Conservation (phyloP, 2,113 vertebrate genomes). For the Pogonocichla stellata region DNA sequence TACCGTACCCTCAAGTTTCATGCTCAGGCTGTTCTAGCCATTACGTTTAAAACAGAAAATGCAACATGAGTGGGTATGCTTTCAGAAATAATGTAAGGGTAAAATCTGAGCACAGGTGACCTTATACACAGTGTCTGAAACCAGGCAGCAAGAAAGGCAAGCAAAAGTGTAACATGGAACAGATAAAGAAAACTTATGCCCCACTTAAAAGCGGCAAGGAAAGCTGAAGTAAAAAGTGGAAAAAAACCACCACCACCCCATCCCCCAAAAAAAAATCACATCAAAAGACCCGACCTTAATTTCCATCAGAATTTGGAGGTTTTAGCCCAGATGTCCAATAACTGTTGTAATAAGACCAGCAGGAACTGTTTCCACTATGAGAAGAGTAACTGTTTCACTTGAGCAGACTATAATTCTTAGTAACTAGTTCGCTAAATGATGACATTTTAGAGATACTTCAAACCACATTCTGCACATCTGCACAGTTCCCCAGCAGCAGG, state of each 20-base stretch:
- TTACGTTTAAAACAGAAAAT: not conserved
- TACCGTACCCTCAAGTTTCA: not conserved
- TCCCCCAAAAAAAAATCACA: not conserved
- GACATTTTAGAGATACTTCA: not conserved
- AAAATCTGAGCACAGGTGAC: not conserved
- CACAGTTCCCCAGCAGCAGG: not conserved
- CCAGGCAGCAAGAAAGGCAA: not conserved
- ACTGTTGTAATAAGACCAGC: not conserved
- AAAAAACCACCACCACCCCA: accelerated
- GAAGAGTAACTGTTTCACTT: not conserved
- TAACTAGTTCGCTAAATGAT: not conserved
- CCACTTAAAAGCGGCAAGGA: not conserved
- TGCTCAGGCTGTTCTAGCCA: not conserved
- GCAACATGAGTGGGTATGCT: not conserved
- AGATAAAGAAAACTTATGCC: not conserved
- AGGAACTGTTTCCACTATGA: not conserved
- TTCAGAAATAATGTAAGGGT: not conserved
- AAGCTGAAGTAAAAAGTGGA: not conserved
- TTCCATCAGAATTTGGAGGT: not conserved
- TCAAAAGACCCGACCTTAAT: not conserved
- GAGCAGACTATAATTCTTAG: not conserved
- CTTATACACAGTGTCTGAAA: not conserved
- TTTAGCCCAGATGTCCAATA: not conserved
- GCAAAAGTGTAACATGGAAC: not conserved
- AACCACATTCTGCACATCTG: not conserved